phyloP scores from a whole-genome alignment of 2,888 invertebrate genomes.

The Adela reaumurella region DNA sequence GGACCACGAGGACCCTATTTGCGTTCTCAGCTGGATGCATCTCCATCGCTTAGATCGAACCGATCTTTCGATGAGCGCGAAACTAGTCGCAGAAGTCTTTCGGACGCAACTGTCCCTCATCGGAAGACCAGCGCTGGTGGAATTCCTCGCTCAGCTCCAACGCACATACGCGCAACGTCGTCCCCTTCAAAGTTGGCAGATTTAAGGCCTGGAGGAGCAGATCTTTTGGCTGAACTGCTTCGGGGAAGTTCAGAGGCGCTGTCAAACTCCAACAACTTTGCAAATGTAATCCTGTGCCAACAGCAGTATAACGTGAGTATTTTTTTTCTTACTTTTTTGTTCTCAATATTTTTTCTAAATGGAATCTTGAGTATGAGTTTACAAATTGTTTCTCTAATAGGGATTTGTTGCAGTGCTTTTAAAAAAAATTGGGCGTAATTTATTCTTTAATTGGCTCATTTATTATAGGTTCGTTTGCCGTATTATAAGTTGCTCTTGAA shows the following conservation, averaged over 20 bases:
- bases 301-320: slow-evolving; percentile 51
- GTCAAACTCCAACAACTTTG: slow-evolving; percentile 55
- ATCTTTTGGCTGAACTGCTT: slow-evolving; percentile 71
- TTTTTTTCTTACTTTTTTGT: slow-evolving; percentile 2
- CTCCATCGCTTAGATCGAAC: slow-evolving; percentile 5
- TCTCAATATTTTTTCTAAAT: not conserved
- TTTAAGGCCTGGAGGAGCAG: slow-evolving; percentile 40
- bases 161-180: slow-evolving; percentile 74
- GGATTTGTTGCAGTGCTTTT: too few relatives aligned
- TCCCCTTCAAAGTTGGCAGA: slow-evolving; percentile 76
- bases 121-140: slow-evolving; percentile 61
- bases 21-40: slow-evolving; percentile 25
- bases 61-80: slow-evolving; percentile 5
- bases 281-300: slow-evolving; percentile 48
- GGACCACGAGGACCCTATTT: slow-evolving; percentile 77
- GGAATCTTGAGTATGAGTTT: too few relatives aligned
- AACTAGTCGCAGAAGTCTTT: slow-evolving; percentile 33
- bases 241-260: slow-evolving; percentile 77
- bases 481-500: too few relatives aligned
- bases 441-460: too few relatives aligned
- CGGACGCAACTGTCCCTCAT: slow-evolving; percentile 50
- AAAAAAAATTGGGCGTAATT: too few relatives aligned
- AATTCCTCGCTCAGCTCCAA: slow-evolving; percentile 36
- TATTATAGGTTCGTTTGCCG: too few relatives aligned
- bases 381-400: too few relatives aligned